A percentile compares a stretch with the other conserved stretches of the same genome.
phyloP scores from a whole-genome alignment of 2,888 invertebrate genomes.

The Homarus gammarus region DNA sequence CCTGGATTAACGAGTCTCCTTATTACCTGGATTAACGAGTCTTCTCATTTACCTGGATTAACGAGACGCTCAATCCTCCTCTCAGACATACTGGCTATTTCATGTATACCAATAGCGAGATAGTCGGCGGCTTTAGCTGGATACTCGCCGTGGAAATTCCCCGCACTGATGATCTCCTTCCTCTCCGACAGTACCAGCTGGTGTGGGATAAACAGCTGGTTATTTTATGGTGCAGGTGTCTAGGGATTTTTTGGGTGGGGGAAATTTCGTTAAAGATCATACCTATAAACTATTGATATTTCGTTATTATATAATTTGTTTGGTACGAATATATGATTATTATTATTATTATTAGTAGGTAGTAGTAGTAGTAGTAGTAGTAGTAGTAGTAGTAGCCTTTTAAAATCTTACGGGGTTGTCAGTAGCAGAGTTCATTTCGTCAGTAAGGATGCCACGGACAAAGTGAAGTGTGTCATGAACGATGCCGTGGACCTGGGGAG shows the following conservation, averaged over 20 bases:
- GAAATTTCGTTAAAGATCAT: too few relatives aligned
- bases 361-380: too few relatives aligned
- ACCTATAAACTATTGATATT: too few relatives aligned
- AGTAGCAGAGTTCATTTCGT: slow-evolving; percentile 85
- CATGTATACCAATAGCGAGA: slow-evolving; percentile 84
- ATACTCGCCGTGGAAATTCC: slow-evolving; percentile 87
- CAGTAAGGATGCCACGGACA: slow-evolving; percentile 82
- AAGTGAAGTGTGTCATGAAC: slow-evolving; percentile 85
- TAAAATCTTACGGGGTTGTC: slow-evolving; percentile 83
- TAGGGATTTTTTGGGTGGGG: too few relatives aligned
- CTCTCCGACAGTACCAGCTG: slow-evolving; percentile 82
- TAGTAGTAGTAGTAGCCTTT: too few relatives aligned
- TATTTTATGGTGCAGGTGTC: too few relatives aligned
- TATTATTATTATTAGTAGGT: too few relatives aligned
- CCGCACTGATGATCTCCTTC: slow-evolving; percentile 84
- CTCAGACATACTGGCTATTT: slow-evolving; percentile 85
- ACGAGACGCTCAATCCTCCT: slow-evolving; percentile 84
- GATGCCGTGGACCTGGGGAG: slow-evolving; percentile 85
- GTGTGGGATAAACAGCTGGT: too few relatives aligned
- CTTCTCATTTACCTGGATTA: slow-evolving; percentile 81
- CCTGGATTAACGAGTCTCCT: slow-evolving; percentile 83
- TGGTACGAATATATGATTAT: too few relatives aligned
- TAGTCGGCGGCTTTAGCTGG: slow-evolving; percentile 85
- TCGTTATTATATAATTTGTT: too few relatives aligned
- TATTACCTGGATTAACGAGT: neutral